These are phyloP conservation scores for Oryzias woworae DNA, from an alignment of 2,113 vertebrate species.

Conservation along the genomic window DNA sequence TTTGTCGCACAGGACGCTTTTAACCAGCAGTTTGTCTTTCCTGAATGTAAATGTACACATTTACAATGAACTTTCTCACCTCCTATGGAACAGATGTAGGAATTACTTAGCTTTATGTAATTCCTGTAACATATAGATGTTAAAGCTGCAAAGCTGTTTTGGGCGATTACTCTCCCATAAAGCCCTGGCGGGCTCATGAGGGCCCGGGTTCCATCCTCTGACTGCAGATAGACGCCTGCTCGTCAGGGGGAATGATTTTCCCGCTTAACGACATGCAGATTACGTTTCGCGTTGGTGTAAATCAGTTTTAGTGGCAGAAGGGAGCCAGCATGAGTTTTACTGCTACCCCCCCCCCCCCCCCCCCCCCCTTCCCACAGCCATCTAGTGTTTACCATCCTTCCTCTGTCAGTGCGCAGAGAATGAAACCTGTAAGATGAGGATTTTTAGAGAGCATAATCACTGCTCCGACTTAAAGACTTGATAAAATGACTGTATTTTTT, in stretches of 20 bases:
- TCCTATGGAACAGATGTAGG: not conserved
- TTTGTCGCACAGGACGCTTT: conserved; percentile 15
- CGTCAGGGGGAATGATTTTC: conserved; percentile 87
- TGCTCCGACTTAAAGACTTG: conserved; percentile 33
- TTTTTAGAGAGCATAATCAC: conserved; percentile 37
- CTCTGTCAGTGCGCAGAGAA: conserved; percentile 42
- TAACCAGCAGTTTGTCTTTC: conserved; percentile 44
- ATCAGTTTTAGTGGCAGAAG: conserved; percentile 92
- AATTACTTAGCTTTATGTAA: conserved; percentile 40
- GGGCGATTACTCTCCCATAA: conserved; percentile 83
- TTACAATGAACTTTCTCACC: not conserved
- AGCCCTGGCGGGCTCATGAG: conserved; percentile 80
- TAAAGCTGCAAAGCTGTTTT: conserved; percentile 45
- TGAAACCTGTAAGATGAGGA: conserved; percentile 17
- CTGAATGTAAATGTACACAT: conserved; percentile 8
- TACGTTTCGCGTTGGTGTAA: conserved; percentile 88
- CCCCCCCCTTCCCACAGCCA: conserved; percentile 18
- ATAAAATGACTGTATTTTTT: conserved; percentile 21
- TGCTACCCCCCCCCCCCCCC: conserved; percentile 35
- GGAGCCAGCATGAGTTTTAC: conserved; percentile 60
- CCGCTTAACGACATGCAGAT: conserved; percentile 93
- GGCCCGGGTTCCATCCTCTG: conserved; percentile 83
- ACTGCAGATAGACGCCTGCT: conserved; percentile 81
- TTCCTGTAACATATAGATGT: conserved; percentile 35
- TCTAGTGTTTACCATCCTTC: conserved; percentile 51